A percentile compares a stretch with the other conserved stretches of the same genome.
Conservation (phyloP, 2,797 vertebrate species). For the Sebastes minor region DNA sequence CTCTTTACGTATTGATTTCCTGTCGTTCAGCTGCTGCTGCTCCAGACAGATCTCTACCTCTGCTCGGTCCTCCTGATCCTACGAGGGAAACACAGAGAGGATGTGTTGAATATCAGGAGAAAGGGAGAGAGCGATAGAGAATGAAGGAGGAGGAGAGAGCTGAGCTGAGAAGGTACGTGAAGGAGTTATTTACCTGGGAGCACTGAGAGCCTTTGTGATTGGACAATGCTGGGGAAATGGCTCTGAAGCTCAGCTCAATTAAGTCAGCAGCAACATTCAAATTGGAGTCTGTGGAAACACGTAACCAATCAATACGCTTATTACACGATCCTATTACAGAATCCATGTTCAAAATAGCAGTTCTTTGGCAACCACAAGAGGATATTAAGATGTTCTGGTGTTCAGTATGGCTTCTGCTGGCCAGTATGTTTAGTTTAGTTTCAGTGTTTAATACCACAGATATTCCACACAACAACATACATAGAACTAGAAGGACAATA, state of each 20-base stretch:
- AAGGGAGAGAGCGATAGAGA: neutral
- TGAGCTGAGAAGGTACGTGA: neutral
- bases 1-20: slow-evolving; percentile 85
- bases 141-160: neutral
- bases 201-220: slow-evolving; percentile 70
- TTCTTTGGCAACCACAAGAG: neutral
- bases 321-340: neutral
- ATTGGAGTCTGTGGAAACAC: slow-evolving; percentile 74
- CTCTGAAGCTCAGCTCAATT: slow-evolving; percentile 66
- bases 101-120: neutral
- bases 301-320: neutral
- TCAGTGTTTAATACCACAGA: neutral
- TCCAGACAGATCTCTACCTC: slow-evolving; percentile 51
- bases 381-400: neutral
- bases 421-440: neutral
- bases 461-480: neutral
- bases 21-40: slow-evolving; percentile 74
- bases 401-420: neutral
- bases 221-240: slow-evolving; percentile 68
- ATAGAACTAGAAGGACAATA: neutral
- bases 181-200: slow-evolving; percentile 70
- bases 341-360: neutral
- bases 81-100: neutral
- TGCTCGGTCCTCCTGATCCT: slow-evolving; percentile 29
- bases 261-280: slow-evolving; percentile 58